These are phyloP conservation scores for Chascanopsetta lugubris DNA, from an alignment of 2,113 vertebrate species.

Conservation along the genomic window DNA sequence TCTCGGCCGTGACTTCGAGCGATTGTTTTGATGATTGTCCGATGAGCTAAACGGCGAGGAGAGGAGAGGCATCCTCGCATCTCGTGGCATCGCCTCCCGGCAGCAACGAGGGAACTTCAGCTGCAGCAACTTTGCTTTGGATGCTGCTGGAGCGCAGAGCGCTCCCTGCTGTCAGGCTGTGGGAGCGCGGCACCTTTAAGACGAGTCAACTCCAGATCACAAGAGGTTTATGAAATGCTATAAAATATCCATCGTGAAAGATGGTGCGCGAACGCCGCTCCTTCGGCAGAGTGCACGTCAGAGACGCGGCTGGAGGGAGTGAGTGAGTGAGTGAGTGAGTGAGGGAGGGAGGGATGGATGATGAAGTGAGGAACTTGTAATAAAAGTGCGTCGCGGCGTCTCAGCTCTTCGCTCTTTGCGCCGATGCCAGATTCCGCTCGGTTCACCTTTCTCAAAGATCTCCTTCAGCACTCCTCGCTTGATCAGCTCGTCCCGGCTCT, in stretches of 20 bases:
- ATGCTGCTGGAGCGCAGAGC: conserved; percentile 32
- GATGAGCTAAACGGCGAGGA: background rate
- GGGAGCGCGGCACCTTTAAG: conserved; percentile 13
- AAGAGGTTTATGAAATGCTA: conserved; percentile 34
- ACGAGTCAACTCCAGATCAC: conserved; percentile 61
- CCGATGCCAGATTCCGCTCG: background rate
- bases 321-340: too few species aligned
- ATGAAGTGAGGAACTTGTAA: conserved; percentile 23
- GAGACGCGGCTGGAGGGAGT: conserved; percentile 30
- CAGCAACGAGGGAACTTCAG: conserved; percentile 20
- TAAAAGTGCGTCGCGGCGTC: background rate
- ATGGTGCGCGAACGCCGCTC: conserved; percentile 47
- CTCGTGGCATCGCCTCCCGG: conserved; percentile 17
- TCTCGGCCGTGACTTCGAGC: background rate
- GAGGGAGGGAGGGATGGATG: too few species aligned
- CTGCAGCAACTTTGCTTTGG: conserved; percentile 28
- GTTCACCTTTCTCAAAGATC: conserved; percentile 98
- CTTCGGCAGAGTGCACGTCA: conserved; percentile 43
- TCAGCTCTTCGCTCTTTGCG: background rate
- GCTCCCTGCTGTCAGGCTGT: conserved; percentile 33
- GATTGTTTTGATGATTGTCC: background rate
- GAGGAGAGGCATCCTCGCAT: background rate
- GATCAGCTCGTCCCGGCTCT: conserved; percentile 98
- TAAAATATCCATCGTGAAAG: conserved; percentile 63
- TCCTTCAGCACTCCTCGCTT: conserved; percentile 97